phyloP scores from a whole-genome alignment of 2,888 invertebrate genomes.

The Drosophila merina region DNA sequence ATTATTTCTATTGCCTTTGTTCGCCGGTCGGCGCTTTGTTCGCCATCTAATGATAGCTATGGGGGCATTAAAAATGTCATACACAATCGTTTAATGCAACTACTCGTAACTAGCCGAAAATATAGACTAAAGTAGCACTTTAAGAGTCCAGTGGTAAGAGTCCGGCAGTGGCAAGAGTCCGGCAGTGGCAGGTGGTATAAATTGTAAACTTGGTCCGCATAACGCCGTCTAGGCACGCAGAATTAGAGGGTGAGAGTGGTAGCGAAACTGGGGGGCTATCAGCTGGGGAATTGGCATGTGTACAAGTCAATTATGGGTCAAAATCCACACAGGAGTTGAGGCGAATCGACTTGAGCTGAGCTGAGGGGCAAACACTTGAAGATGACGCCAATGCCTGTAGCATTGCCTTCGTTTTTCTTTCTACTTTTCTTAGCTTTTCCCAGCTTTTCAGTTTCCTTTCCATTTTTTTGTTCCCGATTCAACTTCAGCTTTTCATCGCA shows the following conservation, averaged over 20 bases:
- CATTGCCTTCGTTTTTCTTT: constrained; percentile 2
- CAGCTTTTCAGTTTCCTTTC: constrained; percentile 1
- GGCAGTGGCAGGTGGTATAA: constrained; percentile 16
- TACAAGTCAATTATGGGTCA: constrained; percentile 80
- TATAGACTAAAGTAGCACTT: constrained; percentile 21
- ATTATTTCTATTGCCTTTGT: constrained; percentile 79
- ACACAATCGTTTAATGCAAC: constrained; percentile 43
- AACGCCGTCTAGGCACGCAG: constrained; percentile 66
- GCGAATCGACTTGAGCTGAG: constrained; percentile 27
- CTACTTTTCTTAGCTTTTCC: constrained; percentile 11
- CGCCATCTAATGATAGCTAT: constrained; percentile 76
- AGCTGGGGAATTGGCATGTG: constrained; percentile 63
- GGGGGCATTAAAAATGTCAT: constrained; percentile 79
- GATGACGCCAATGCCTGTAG: constrained; percentile 32
- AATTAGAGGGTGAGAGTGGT: not conserved
- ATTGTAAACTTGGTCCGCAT: constrained; percentile 48
- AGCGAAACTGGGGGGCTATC: constrained; percentile 16
- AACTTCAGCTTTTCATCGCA: constrained; percentile 8
- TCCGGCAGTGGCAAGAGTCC: constrained; percentile 12
- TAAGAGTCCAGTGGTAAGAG: constrained; percentile 20
- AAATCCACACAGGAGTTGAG: constrained; percentile 71
- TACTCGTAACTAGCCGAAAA: constrained; percentile 25
- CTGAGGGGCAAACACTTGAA: constrained; percentile 49
- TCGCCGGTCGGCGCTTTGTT: constrained; percentile 71
- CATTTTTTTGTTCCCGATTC: not conserved